Evolutionary conservation across 1,140 invertebrate species (phyloP).

Genomic region (Apolygus lucorum): DNA sequence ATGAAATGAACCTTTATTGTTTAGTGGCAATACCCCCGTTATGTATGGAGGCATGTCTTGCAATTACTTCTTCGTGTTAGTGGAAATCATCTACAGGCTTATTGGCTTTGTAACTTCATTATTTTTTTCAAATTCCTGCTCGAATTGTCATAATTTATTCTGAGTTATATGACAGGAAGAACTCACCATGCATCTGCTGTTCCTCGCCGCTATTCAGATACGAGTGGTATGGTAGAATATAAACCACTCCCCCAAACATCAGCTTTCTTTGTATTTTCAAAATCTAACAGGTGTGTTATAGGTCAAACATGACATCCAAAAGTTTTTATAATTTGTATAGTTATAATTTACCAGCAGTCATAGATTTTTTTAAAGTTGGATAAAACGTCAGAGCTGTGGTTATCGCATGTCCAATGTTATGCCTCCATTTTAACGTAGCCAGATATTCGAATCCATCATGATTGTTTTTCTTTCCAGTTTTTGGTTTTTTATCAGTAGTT

Average conservation of each 20-base stretch:
- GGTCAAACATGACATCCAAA: neutral
- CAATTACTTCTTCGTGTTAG: too few relatives aligned
- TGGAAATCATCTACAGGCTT: too few relatives aligned
- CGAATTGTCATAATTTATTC: neutral
- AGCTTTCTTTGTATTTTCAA: conserved; percentile 52
- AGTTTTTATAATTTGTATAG: neutral
- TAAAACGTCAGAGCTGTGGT: conserved; percentile 2
- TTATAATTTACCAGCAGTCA: neutral
- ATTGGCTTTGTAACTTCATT: too few relatives aligned
- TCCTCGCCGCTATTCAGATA: conserved; percentile 43
- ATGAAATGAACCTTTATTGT: too few relatives aligned
- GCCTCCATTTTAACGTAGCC: neutral
- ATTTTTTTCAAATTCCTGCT: conserved; percentile 18
- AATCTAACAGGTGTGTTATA: conserved; percentile 41
- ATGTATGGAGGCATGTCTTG: too few relatives aligned
- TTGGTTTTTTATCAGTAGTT: neutral
- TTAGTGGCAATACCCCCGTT: too few relatives aligned
- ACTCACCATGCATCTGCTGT: neutral
- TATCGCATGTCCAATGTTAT: neutral
- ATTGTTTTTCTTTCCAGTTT: conserved; percentile 9
- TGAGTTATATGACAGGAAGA: neutral
- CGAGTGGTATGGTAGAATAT: conserved; percentile 46
- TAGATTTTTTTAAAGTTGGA: neutral
- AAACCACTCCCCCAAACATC: conserved; percentile 57
- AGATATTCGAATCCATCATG: neutral